Evolutionary conservation across 2,888 invertebrate species (phyloP).

Genomic region (Cartodere bifasciata): DNA sequence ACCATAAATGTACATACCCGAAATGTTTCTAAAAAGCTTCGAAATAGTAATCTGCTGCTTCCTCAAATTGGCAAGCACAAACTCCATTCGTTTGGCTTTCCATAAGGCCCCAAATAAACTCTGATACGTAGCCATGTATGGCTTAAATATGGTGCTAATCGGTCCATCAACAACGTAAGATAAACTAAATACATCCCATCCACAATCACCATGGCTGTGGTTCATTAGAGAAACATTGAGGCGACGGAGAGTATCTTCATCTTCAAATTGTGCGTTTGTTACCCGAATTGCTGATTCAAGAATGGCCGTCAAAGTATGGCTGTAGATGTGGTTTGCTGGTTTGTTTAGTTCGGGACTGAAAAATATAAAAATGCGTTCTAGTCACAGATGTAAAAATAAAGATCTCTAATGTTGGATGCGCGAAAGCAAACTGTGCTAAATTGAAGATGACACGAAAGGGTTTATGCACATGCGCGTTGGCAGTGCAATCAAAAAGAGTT

Average conservation of each 20-base stretch:
- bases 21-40: slow-evolving; percentile 54
- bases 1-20: slow-evolving; percentile 36
- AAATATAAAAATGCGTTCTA: no score
- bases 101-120: slow-evolving; percentile 78
- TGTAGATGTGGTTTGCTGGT: slow-evolving; percentile 72
- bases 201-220: slow-evolving; percentile 53
- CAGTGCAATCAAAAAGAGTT: no score
- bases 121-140: slow-evolving; percentile 64
- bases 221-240: slow-evolving; percentile 56
- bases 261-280: slow-evolving; percentile 90
- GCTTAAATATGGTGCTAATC: slow-evolving; percentile 70
- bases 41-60: slow-evolving; percentile 67
- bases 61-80: slow-evolving; percentile 69
- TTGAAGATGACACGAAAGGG: no score
- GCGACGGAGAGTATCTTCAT: slow-evolving; percentile 76
- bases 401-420: no score
- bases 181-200: slow-evolving; percentile 83
- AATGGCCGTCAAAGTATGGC: slow-evolving; percentile 77
- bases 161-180: slow-evolving; percentile 83
- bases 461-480: no score
- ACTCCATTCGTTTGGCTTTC: slow-evolving; percentile 83
- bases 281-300: slow-evolving; percentile 77
- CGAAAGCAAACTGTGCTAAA: no score
- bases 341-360: slow-evolving; percentile 76
- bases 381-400: no score